Evolutionary conservation across 2,113 vertebrate genomes (phyloP), one percentile per base, ranked within the genome.

Genomic region (Brachyhypopomus occidentalis): DNA sequence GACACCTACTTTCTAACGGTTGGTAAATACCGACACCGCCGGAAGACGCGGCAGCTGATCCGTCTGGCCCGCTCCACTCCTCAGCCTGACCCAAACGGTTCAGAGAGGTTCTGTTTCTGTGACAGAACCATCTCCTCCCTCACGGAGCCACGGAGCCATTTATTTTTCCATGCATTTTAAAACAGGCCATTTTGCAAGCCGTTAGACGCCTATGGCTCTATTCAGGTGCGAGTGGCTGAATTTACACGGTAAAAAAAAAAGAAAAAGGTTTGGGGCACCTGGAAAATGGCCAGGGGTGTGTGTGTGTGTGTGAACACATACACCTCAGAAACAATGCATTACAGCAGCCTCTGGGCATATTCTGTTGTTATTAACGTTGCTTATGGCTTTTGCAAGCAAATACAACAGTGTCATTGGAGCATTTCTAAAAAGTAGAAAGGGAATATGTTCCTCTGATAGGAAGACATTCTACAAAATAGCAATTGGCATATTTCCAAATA

Each of bases 141-240:
- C n/a, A 17, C 23, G 36, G 8, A 56, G 72, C 63, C 27, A 17
- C 14, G 27, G 48, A 72, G 27, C 17, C 63, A 60, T 30, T 81
- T 69, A 70, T 60, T 69, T 81, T 76, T 81, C 41, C 36, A 70
- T 76, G 72, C 48, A 76, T 81, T 81, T 70, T 75, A 81, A 75
- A 81, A 45, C 72, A 70, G 79, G 23, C n/a, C 30, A 45, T 59
- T 67, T 72, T 75, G 38, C 2, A 3, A 11, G 72, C 79, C 69
- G 17, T 23, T 22, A 48, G 72, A 3, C n/a, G 63, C 79, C 79
- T 69, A 70, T 20, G 36, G 80, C 63, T 59, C 63, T 23, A 45
- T 75, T 75, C 72, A 58, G 72, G 48, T n/a, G 19, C 5, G 22
- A 79, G 48, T 20, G 34, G 34, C 64, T 16, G 69, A 63, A 36